Percentiles rank a stretch among this genome's conserved stretches.
Evolutionary conservation across 2,113 vertebrate genomes (phyloP).

Genomic region (Prunella himalayana): DNA sequence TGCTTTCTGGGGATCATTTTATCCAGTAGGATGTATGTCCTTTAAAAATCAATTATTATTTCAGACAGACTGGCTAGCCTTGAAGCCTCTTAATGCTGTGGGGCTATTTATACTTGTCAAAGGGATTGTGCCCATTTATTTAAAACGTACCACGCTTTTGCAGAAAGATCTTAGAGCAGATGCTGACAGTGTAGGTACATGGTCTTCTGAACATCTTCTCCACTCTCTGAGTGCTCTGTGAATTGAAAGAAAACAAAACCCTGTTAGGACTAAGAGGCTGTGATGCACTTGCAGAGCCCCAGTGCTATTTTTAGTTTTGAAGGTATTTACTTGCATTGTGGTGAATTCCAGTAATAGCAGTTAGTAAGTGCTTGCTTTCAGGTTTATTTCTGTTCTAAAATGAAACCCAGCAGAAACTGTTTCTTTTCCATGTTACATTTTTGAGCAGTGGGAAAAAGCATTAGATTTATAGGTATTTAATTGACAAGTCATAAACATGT

Average conservation of each 20-base stretch:
- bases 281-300: not conserved
- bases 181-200: not conserved
- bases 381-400: slow-evolving; percentile 19
- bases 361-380: slow-evolving; percentile 21
- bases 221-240: not conserved
- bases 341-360: slow-evolving; percentile 29
- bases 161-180: not conserved
- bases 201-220: slow-evolving; percentile 29
- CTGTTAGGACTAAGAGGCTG: not conserved
- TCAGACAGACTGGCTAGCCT: not conserved
- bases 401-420: not conserved
- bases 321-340: slow-evolving; percentile 27
- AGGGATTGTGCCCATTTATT: not conserved
- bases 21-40: not conserved
- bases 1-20: not conserved
- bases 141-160: not conserved
- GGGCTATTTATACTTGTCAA: not conserved
- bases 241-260: slow-evolving; percentile 16
- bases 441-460: not conserved
- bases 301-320: not conserved
- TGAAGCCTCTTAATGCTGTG: not conserved
- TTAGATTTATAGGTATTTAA: not conserved
- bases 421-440: not conserved
- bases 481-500: not conserved
- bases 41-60: slow-evolving; percentile 12